Evolutionary conservation across 2,797 vertebrate species (phyloP), one percentile per base, ranked within the genome.

Genomic region (Borostomias antarcticus): DNA sequence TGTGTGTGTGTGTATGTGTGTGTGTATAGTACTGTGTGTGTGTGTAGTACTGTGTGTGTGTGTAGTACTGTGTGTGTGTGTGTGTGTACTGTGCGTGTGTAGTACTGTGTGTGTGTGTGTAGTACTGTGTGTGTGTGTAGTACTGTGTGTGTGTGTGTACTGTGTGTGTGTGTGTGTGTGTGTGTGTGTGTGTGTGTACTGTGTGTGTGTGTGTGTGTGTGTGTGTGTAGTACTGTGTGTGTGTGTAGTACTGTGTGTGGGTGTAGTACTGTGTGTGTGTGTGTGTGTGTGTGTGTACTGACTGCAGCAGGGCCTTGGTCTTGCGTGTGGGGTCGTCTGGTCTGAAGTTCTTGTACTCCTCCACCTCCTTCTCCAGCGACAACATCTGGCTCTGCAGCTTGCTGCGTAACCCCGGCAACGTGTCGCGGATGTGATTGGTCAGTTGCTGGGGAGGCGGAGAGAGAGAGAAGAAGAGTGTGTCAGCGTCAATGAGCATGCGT

Each of bases 371-470:
- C 81, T 98, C 96, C 82, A 98, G 89, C 0, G 96, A 98, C 0
- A 98, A 84, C 68, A 97, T 80, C 85, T 98, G 97, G 75, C 94
- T 96, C 89, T 98, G 97, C 0, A 98, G 93, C 17, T 98, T 98
- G 82, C 93, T 97, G 19, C 97, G 94, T 79, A 98, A 86, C 0
- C 94, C 85, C 0, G 97, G 97, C 77, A 98, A 88, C 0, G 96
- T 95, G 83, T 98, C 96, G 0, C 97, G 93, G 74, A 98, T 98
- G 91, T 98, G 97, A 82, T 98, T 98, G 73, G 97, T 98, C 64
- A 98, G 92, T 98, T 98, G 97, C 97, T 98, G 76, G 8, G 43
- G 9, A 65, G 5, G 56, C 4, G 1, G 30, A 43, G 11, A 33
- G 23, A 67, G n/a, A 58, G 0, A 53, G 23, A 15, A 2, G 9